Evolutionary conservation across 1,140 invertebrate genomes (phyloP).

Genomic region (Dreissena polymorpha): DNA sequence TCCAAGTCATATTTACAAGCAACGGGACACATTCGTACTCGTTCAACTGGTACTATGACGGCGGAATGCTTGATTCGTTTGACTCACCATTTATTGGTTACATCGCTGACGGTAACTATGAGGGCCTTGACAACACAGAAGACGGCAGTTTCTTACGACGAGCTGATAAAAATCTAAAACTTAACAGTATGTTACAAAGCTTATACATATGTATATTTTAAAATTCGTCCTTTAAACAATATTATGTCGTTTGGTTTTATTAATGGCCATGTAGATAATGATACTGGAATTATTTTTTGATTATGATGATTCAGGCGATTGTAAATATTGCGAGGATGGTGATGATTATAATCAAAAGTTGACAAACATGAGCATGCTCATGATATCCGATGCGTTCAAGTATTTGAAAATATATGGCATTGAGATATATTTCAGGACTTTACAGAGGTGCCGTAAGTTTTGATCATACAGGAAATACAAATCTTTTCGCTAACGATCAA

Average conservation of each 20-base stretch:
- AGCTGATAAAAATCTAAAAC: constrained; percentile 20
- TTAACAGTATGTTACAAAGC: constrained; percentile 17
- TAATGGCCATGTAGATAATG: not conserved
- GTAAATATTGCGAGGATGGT: too few relatives aligned
- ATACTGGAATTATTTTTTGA: too few relatives aligned
- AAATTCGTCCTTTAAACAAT: not conserved
- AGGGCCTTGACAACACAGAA: constrained; percentile 22
- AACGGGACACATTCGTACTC: constrained; percentile 16
- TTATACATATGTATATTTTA: not conserved
- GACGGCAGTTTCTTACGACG: constrained; percentile 8
- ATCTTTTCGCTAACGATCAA: too few relatives aligned
- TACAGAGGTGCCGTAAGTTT: too few relatives aligned
- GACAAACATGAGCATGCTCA: too few relatives aligned
- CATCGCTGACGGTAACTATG: constrained; percentile 5
- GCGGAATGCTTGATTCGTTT: constrained; percentile 10
- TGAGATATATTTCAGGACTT: too few relatives aligned
- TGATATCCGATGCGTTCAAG: too few relatives aligned
- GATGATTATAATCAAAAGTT: too few relatives aligned
- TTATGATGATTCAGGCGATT: too few relatives aligned
- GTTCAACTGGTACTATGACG: constrained; percentile 16
- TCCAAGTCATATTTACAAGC: constrained; percentile 21
- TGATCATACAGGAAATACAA: too few relatives aligned
- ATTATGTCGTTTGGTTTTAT: not conserved
- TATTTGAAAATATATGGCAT: too few relatives aligned
- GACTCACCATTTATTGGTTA: constrained; percentile 27